Conservation (phyloP, 2,888 invertebrate genomes). For the Limulus polyphemus region DNA sequence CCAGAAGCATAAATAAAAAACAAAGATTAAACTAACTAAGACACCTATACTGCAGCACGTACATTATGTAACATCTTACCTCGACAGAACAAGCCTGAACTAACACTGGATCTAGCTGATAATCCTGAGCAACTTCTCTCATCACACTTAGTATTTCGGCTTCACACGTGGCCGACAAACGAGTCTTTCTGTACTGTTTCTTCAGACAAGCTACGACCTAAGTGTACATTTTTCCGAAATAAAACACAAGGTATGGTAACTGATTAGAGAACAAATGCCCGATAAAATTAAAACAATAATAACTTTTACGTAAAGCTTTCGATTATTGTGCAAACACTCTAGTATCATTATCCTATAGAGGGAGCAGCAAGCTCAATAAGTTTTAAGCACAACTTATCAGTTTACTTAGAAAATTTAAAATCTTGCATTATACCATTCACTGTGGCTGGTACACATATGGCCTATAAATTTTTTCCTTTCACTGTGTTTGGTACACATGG, state of each 20-base stretch:
- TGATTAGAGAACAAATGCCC: not conserved
- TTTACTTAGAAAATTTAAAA: no score
- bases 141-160: constrained; percentile 67
- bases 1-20: no score
- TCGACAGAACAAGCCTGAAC: constrained; percentile 60
- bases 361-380: no score
- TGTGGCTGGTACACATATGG: no score
- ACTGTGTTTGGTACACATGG: no score
- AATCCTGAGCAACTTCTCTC: constrained; percentile 77
- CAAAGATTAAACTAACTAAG: constrained; percentile 25
- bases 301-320: not conserved
- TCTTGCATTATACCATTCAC: no score
- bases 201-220: constrained; percentile 57
- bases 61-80: constrained; percentile 30
- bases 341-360: no score
- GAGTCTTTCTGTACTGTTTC: constrained; percentile 27
- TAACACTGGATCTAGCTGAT: constrained; percentile 75
- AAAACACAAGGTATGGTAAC: not conserved
- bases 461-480: no score
- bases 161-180: constrained; percentile 58
- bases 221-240: not conserved
- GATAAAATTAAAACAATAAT: not conserved
- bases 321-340: no score
- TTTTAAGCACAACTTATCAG: no score
- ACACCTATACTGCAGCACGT: not conserved